phyloP scores from a whole-genome alignment of 2,797 vertebrate species.

The Aulostomus chinensis region DNA sequence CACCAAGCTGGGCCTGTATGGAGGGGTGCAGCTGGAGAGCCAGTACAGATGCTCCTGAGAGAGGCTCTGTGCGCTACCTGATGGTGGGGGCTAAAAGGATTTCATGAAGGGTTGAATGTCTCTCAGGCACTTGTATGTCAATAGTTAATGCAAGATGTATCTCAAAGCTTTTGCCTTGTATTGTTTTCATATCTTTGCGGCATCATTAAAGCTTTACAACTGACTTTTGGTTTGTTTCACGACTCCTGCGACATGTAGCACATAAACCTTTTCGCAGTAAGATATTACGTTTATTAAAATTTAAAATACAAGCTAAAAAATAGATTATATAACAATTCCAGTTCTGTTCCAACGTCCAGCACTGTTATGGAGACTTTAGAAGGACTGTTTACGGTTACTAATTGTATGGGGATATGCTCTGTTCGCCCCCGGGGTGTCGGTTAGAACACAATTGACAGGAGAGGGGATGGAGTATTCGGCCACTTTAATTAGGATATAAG shows the following conservation, averaged over 20 bases:
- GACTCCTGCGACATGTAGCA: too few species aligned
- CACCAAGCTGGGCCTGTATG: slow-evolving; percentile 77
- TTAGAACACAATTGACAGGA: too few species aligned
- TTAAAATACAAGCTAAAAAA: slow-evolving; percentile 8
- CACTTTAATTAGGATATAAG: too few species aligned
- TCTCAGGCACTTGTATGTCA: slow-evolving; percentile 14
- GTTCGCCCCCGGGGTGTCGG: too few species aligned
- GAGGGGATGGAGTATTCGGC: too few species aligned
- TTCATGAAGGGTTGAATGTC: background rate
- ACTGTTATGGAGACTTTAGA: too few species aligned
- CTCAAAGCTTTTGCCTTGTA: slow-evolving; percentile 11
- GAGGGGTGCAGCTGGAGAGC: slow-evolving; percentile 80
- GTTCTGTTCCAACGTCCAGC: too few species aligned
- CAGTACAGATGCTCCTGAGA: slow-evolving; percentile 79
- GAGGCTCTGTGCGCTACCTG: background rate
- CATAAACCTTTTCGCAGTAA: slow-evolving; percentile 1
- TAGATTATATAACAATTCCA: slow-evolving; percentile 3
- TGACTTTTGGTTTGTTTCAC: slow-evolving; percentile 25
- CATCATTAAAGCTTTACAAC: slow-evolving; percentile 60
- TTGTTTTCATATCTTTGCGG: slow-evolving; percentile 44
- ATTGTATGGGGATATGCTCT: too few species aligned
- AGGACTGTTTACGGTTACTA: too few species aligned
- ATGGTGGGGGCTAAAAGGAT: slow-evolving; percentile 6
- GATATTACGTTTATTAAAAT: background rate
- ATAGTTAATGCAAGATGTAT: slow-evolving; percentile 24